Conservation (phyloP, 2,888 invertebrate species). For the Synanthedon myopaeformis region DNA sequence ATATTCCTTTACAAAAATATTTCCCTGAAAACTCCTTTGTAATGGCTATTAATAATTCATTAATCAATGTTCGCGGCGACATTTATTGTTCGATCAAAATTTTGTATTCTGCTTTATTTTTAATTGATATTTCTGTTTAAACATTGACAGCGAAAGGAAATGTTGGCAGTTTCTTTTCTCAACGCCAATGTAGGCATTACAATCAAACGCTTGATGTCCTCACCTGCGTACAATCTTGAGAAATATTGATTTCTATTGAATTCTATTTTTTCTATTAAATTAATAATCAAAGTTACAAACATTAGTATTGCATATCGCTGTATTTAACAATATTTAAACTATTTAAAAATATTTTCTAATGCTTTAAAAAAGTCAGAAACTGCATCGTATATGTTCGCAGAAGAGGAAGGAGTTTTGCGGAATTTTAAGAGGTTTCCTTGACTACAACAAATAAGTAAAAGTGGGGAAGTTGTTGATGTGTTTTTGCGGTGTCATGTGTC, state of each 20-base stretch:
- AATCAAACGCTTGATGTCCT: too few species aligned
- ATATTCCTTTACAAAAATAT: constrained; percentile 1
- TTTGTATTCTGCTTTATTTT: constrained; percentile 27
- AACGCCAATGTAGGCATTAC: too few species aligned
- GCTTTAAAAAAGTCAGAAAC: too few species aligned
- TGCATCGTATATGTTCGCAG: too few species aligned
- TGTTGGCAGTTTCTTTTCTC: background rate
- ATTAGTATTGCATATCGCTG: too few species aligned
- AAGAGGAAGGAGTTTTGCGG: too few species aligned
- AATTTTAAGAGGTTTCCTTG: background rate
- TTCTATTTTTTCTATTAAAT: too few species aligned
- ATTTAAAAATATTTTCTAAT: too few species aligned
- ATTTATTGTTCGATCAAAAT: constrained; percentile 29
- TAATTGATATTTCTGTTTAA: background rate
- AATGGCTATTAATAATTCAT: constrained; percentile 25
- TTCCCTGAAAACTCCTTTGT: constrained; percentile 15
- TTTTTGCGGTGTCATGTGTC: constrained; percentile 16
- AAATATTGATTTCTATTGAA: too few species aligned
- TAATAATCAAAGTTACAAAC: too few species aligned
- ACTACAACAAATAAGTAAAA: background rate
- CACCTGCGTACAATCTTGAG: too few species aligned
- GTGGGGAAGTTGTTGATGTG: constrained; percentile 1
- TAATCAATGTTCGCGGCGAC: constrained; percentile 37
- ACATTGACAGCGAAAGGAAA: background rate
- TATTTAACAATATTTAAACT: too few species aligned